Evolutionary conservation across 2,113 vertebrate species (phyloP), one percentile per base, ranked within the genome.

Genomic region (Poeciliopsis retropinna): DNA sequence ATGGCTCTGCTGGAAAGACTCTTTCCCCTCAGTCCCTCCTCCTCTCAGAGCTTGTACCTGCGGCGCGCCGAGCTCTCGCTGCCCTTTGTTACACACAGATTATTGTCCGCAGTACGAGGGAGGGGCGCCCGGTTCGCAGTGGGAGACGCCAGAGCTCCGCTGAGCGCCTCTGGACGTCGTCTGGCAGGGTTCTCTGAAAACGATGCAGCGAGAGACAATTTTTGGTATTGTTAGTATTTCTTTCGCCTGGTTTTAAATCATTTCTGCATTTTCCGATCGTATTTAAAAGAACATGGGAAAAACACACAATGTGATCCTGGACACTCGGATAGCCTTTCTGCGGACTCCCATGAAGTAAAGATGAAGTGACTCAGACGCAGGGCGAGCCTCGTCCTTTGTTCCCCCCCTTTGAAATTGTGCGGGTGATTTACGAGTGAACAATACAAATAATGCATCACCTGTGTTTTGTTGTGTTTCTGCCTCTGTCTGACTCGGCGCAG

Each of bases 1-100:
- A 91, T 93, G 92, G 89, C 80, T 73, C 78, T 47, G 80, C 83
- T 80, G 44, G 64, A 83, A 83, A 73, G 87, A 81, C 65, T 84
- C 68, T 78, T 75, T 64, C 73, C 72, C 69, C 71, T 79, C 76
- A 60, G 11, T 66, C 77, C 81, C 83, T 29, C 47, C 70, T 67
- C 44, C 69, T 65, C 64, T 67, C 62, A 86, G 65, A 60, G 62
- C 67, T 9, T 31, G 73, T 75, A 87, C 85, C 85, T 87, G 82
- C 82, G 78, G 82, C 3, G 41, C 68, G 34, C n/a, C 41, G 57
- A 84, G 87, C 74, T 67, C 47, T 80, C 11, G 0, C 61, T 15
- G 25, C 12, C 41, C 37, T 80, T 80, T 72, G 75, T 73, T 78
- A 61, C 70, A 72, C 77, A 71, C 67, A 63, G 70, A 87, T 86